Conservation (phyloP, 2,113 vertebrate genomes). For the chimpanzee (Pan troglodytes) region NHGRI_mPanTro3-v2.1_pri NC_072417.2:59066001-59066500, state of each 20-base stretch:
- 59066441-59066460: neutral
- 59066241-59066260: neutral
- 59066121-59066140: conserved; percentile 61
- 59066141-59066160: conserved; percentile 63
- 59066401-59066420: neutral
- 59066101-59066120: conserved; percentile 59
- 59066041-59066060: neutral
- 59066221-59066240: conserved; percentile 1
- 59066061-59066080: conserved; percentile 14
- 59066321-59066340: too few species aligned
- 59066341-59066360: neutral
- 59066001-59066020: conserved; percentile 68
- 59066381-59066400: neutral
- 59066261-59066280: conserved; percentile 19
- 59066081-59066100: conserved; percentile 41
- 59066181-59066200: conserved; percentile 41
- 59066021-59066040: conserved; percentile 52
- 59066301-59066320: neutral
- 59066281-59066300: neutral
- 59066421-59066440: conserved; percentile 40
- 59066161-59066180: conserved; percentile 49
- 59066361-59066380: neutral
- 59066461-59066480: conserved; percentile 4
- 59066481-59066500: neutral
- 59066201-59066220: conserved; percentile 11